A percentile compares a stretch with the other conserved stretches of the same genome.
Conservation (phyloP, 2,888 invertebrate genomes). For the Drosophila longiperda region DNA sequence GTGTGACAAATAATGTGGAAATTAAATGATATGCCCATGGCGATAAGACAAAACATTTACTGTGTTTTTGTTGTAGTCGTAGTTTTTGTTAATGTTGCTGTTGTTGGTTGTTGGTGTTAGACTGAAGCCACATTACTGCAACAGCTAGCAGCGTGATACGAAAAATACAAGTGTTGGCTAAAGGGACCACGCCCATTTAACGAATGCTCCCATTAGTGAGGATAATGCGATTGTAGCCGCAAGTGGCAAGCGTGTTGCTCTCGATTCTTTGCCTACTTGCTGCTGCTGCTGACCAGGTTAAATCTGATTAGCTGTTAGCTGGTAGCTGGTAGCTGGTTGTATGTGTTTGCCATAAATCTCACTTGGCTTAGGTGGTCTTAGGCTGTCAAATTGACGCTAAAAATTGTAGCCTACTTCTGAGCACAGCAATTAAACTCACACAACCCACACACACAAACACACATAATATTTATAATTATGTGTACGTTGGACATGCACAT, state of each 20-base stretch:
- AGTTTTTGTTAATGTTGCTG: conserved; percentile 5
- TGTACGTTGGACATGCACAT: conserved; percentile 20
- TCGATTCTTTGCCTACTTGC: conserved; percentile 10
- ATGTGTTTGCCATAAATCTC: conserved; percentile 40
- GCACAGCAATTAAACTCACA: conserved; percentile 54
- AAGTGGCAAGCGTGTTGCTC: conserved; percentile 29
- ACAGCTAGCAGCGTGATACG: conserved; percentile 7
- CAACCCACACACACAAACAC: background rate
- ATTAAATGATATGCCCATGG: conserved; percentile 76
- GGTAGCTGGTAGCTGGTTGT: background rate
- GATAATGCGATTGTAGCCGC: conserved; percentile 46
- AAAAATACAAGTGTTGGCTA: conserved; percentile 22
- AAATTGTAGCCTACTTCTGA: conserved; percentile 56
- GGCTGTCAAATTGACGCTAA: conserved; percentile 45
- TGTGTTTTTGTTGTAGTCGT: conserved; percentile 4
- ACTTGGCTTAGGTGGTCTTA: conserved; percentile 27
- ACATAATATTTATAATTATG: background rate
- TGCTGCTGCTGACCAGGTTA: conserved; percentile 37
- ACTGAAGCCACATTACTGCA: conserved; percentile 71
- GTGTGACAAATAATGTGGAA: conserved; percentile 79
- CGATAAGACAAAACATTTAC: conserved; percentile 64
- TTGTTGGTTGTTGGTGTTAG: conserved; percentile 18
- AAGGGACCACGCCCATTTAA: conserved; percentile 26
- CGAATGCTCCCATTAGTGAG: conserved; percentile 7
- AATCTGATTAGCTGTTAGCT: conserved; percentile 43